Evolutionary conservation across 2,797 vertebrate genomes (phyloP), one percentile per base, ranked within the genome.

Genomic region (Helarctos malayanus): DNA sequence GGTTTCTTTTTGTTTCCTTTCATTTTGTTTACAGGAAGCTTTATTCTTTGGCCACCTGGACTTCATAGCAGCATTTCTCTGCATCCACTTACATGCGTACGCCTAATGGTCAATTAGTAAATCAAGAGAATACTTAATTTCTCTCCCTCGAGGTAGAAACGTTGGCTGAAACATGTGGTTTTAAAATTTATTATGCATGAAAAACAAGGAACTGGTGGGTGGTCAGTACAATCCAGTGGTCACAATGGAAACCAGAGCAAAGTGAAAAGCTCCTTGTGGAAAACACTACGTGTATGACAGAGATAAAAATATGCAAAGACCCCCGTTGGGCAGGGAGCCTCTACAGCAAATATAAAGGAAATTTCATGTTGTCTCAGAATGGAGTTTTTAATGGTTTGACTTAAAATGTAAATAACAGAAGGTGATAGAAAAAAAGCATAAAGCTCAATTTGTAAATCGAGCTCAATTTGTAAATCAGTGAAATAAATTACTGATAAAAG

Each of bases 191-290:
- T 96, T 93, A 90, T 97, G 85, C 69, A 87, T n/a, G 97, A 96
- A 94, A 97, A 98, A 98, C 84, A 98, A 97, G 96, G 96, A 94
- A 94, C 92, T 7, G 3, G 71, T 94, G 95, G 98, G 91, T 81
- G 97, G 94, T 85, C 92, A 81, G 73, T 61, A 97, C 85, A 97
- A 96, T 82, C 78, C 11, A 2, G 4, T 94, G 89, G 88, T 89
- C 92, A 94, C 96, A 96, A 61, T 65, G 68, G 92, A 95, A 98
- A 95, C 78, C 35, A 82, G 35, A 91, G 78, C 47, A 92, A 95
- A 57, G 76, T 71, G 25, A 83, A 97, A 95, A 95, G 56, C 13
- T 97, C 49, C 92, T 88, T 92, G 73, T 57, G 97, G 94, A 97
- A 98, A 98, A 97, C n/a, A 73, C 47, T 0, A 0, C 18, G 47